phyloP scores from a whole-genome alignment of 2,797 vertebrate species.

The Amblyraja radiata region DNA sequence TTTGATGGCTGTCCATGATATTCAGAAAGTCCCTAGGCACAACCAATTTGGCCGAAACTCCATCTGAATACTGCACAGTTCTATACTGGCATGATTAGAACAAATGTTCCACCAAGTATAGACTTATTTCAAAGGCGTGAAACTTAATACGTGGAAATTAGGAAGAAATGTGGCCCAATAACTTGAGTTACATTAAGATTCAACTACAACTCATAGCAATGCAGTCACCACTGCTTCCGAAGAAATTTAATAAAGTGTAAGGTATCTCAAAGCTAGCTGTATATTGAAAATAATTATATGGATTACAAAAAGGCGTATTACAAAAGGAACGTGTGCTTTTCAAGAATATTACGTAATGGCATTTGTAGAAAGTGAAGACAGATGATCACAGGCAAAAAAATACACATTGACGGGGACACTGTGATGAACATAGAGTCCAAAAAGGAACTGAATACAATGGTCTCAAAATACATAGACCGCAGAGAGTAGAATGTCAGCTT shows the following conservation, averaged over 20 bases:
- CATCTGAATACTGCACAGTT: not conserved
- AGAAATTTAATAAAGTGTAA: not conserved
- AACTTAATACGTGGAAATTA: not conserved
- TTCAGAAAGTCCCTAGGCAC: not conserved
- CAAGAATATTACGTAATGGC: not conserved
- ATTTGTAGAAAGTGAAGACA: not conserved
- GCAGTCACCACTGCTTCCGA: not conserved
- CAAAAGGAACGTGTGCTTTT: not conserved
- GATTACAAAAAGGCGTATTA: not conserved
- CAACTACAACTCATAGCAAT: not conserved
- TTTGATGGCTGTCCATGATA: not conserved
- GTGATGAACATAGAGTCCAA: not conserved
- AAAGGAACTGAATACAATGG: not conserved
- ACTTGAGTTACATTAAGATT: not conserved
- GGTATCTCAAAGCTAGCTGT: not conserved
- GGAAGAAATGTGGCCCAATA: not conserved
- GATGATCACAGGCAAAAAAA: not conserved
- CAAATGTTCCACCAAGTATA: not conserved
- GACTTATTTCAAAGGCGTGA: not conserved
- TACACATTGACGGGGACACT: not conserved
- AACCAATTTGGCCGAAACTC: not conserved
- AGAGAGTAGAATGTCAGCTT: not conserved
- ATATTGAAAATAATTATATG: not conserved
- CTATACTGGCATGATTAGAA: not conserved
- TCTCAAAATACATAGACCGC: not conserved